Percentiles rank a stretch among this genome's conserved stretches.
phyloP scores from a whole-genome alignment of 2,797 vertebrate species.

The Lepilemur septentrionalis region DNA sequence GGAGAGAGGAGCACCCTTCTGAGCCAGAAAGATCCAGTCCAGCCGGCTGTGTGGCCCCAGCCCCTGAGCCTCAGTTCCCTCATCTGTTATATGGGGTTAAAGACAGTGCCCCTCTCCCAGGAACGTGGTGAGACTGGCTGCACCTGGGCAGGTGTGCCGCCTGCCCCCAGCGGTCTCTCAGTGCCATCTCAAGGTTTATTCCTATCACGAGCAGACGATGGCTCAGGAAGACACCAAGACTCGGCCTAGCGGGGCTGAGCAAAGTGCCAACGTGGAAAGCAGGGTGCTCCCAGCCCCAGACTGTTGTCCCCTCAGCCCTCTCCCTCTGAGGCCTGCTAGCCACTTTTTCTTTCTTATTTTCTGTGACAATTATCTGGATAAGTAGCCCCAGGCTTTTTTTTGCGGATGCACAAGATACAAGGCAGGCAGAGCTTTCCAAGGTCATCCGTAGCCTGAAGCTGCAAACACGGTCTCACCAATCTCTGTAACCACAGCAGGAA shows the following conservation, averaged over 20 bases:
- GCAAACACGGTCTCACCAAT: neutral
- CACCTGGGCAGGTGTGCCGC: neutral
- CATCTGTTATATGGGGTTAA: neutral
- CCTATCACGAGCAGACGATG: neutral
- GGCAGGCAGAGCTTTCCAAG: constrained; percentile 3
- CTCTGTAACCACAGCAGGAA: neutral
- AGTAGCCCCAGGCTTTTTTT: neutral
- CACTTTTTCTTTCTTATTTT: neutral
- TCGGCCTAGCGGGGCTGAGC: neutral
- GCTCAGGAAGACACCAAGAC: neutral
- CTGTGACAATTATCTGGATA: neutral
- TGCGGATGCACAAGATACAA: neutral
- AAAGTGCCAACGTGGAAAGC: neutral
- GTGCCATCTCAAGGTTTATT: neutral
- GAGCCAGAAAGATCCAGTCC: neutral
- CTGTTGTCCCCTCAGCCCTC: neutral
- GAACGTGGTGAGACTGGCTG: neutral
- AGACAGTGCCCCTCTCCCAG: neutral
- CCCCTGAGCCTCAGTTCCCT: neutral
- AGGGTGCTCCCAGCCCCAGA: neutral
- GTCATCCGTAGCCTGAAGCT: constrained; percentile 17
- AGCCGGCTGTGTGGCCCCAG: neutral
- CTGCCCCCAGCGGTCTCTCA: neutral
- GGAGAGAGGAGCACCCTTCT: neutral
- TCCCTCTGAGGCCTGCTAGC: neutral